These are phyloP conservation scores for Pogonophryne albipinna DNA, from an alignment of 2,797 vertebrate species.

Conservation along the genomic window DNA sequence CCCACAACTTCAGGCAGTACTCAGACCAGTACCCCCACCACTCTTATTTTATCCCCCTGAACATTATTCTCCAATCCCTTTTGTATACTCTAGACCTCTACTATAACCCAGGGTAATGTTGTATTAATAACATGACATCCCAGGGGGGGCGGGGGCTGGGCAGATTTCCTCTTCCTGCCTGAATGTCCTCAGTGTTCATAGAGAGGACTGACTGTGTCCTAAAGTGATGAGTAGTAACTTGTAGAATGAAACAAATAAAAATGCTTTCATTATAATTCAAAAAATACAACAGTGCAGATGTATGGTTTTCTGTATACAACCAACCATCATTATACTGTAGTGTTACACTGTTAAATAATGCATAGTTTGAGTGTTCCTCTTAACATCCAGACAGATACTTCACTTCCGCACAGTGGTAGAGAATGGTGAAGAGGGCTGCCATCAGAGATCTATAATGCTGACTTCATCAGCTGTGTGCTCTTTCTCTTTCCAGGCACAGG, in stretches of 20 bases:
- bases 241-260: neutral
- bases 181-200: neutral
- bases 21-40: neutral
- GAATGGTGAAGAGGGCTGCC: conserved; percentile 2
- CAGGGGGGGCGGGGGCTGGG: neutral
- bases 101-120: conserved; percentile 22
- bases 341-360: neutral
- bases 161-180: neutral
- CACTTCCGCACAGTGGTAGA: conserved; percentile 6
- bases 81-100: neutral
- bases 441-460: conserved; percentile 32
- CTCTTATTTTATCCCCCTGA: conserved; percentile 21
- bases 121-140: conserved; percentile 28
- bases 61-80: neutral
- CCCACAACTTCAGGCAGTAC: conserved; percentile 23
- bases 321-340: neutral
- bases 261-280: neutral
- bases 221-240: neutral
- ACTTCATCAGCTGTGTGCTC: conserved; percentile 29
- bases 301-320: neutral
- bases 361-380: neutral
- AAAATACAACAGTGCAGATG: neutral
- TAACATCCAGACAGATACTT: conserved; percentile 23
- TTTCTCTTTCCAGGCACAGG: conserved; percentile 24
- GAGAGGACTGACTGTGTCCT: neutral